Evolutionary conservation across 2,888 invertebrate species (phyloP), one percentile per base, ranked within the genome.

Genomic region (Trachelus troglodyta): DNA sequence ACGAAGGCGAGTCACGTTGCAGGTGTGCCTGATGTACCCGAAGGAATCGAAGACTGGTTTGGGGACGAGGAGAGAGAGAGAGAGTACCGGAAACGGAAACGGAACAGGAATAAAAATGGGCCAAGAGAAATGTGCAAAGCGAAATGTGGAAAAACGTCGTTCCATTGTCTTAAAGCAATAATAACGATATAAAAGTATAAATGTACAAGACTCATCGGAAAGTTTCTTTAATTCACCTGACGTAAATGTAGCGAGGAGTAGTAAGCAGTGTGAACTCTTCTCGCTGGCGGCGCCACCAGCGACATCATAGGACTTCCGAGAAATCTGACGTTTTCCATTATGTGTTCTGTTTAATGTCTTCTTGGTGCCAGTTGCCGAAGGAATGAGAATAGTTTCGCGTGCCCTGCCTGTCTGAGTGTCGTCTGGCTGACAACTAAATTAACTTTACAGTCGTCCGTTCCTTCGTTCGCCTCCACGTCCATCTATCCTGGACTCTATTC

Each of bases 311-410:
- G 69, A 69, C 69, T 33, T 81, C 81, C 77, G 81, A 80, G 83
- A 81, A 83, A 85, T 83, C 83, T 83, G 84, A 85, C 83, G 79
- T 83, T 85, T 83, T 81, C 82, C 82, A 84, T 85, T 83, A 83
- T 83, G 81, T 83, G 81, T 83, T 83, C 81, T 80, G 82, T 82
- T 85, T 85, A 83, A 83, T 84, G 83, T 81, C 83, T 80, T 82
- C 83, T 80, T 82, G 75, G 77, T 77, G 82, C 80, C 79, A 79
- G 76, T 77, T 80, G 77, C 79, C 79, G 79, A 79, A 82, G 81
- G 81, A 85, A 83, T 84, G 85, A 83, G 81, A 84, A 85, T 84
- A 84, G 83, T 85, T 85, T 85, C 75, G 82, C 83, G 82, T 81
- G 81, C 76, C 71, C 79, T 74, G 76, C 79, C 80, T 82, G 78